A percentile compares a stretch with the other conserved stretches of the same genome.
phyloP scores from a whole-genome alignment of 2,797 vertebrate species.

The Carapus acus region DNA sequence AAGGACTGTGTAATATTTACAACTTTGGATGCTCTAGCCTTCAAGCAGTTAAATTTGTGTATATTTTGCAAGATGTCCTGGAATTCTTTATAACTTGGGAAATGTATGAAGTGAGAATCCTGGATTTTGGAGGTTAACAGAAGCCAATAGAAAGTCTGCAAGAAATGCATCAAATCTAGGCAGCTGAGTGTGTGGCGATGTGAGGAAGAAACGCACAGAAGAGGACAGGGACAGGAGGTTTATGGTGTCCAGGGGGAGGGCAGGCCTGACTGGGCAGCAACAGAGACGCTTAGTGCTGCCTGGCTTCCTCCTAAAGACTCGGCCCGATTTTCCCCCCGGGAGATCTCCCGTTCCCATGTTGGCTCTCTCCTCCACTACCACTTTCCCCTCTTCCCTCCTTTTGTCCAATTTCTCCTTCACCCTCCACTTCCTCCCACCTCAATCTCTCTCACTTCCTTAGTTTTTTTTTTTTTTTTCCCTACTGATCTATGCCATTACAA shows the following conservation, averaged over 20 bases:
- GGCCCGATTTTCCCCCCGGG: constrained; percentile 75
- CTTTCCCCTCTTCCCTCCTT: constrained; percentile 39
- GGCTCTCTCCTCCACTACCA: constrained; percentile 67
- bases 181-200: constrained; percentile 4
- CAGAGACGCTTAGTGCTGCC: constrained; percentile 97
- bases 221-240: constrained; percentile 44
- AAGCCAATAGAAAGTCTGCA: constrained; percentile 32
- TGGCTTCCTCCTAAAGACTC: constrained; percentile 91
- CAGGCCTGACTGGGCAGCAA: constrained; percentile 93
- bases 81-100: neutral
- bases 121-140: constrained; percentile 10
- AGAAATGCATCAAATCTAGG: constrained; percentile 18
- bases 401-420: constrained; percentile 62
- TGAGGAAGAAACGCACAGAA: constrained; percentile 26
- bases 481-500: constrained; percentile 89
- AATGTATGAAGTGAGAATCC: neutral
- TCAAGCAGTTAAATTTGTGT: too few species aligned
- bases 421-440: constrained; percentile 66
- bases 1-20: too few species aligned
- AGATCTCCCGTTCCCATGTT: constrained; percentile 68
- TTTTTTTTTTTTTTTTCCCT: constrained; percentile 25
- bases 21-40: too few species aligned
- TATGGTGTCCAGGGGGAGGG: constrained; percentile 85
- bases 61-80: too few species aligned
- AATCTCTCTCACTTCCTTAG: constrained; percentile 58